Evolutionary conservation across 1,140 invertebrate species (phyloP), one percentile per base, ranked within the genome.

Genomic region (Fopius arisanus): DNA sequence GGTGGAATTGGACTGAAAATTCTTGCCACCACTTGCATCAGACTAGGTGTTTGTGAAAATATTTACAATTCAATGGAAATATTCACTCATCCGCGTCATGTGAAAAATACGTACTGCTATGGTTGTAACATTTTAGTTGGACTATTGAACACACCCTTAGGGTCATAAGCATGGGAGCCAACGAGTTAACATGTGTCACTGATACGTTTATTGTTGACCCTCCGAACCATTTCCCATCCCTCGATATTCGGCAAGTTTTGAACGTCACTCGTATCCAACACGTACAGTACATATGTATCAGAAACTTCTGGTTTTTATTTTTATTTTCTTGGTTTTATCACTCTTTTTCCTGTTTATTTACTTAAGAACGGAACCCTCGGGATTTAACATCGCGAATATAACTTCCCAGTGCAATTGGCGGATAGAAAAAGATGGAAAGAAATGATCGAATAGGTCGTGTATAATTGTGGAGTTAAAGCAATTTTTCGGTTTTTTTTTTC

Each of bases 181-280:
- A 48, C 43, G 43, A 48, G 43, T 48, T 48, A 28, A 62, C 54
- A 62, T 29, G 54, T 62, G 54, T 62, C 28, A 62, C 54, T 62
- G 54, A 29, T 29, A 62, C 54, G 28, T 62, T 29, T 28, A n/a
- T 62, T 62, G 23, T 29, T 4, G n/a, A 4, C 19, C 28, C 54
- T 23, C 21, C 16, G 48, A 7, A 62, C 54, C 12, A 62, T 62
- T 62, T 62, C 28, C 21, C 21, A 62, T 28, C 54, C 28, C 43
- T 3, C 54, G 28, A 62, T 62, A 28, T 62, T 62, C 16, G 43
- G 43, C n/a, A 48, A 48, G 43, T 48, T 48, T n/a, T 6, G 7
- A 19, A 3, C 16, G 43, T 48, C 43, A 37, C 33, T 19, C n/a
- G 43, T 48, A 19, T 48, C 16, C 43, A 2, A 37, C 33, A 48